A percentile compares a stretch with the other conserved stretches of the same genome.
phyloP scores from a whole-genome alignment of 2,113 vertebrate genomes.

The Ochotona curzoniae region DNA sequence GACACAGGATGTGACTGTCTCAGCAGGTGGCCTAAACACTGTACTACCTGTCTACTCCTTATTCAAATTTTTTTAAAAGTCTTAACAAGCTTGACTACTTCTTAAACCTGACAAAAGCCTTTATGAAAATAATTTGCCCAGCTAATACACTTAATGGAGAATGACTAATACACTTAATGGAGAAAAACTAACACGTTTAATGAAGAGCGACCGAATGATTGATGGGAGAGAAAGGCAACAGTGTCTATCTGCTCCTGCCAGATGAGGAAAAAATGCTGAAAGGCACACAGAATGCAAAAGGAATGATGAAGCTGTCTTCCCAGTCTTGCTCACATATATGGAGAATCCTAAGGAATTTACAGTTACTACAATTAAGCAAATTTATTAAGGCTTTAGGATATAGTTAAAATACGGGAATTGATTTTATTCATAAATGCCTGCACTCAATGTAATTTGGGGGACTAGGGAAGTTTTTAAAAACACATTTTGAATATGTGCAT shows the following conservation, averaged over 20 bases:
- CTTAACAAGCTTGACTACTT: not conserved
- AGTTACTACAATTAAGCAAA: not conserved
- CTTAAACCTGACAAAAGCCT: not conserved
- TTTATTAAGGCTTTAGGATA: not conserved
- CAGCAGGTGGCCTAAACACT: too few relatives aligned
- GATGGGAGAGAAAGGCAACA: not conserved
- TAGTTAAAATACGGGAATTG: not conserved
- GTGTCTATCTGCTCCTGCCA: not conserved
- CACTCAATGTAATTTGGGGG: not conserved
- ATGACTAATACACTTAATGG: not conserved
- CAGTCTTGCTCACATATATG: not conserved
- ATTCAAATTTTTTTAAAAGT: too few relatives aligned
- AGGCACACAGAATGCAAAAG: not conserved
- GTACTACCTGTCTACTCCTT: too few relatives aligned
- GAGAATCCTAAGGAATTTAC: not conserved
- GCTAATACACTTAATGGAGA: too few relatives aligned
- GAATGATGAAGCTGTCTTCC: not conserved
- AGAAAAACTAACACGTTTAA: not conserved
- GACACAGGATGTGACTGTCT: too few relatives aligned
- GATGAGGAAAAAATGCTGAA: not conserved
- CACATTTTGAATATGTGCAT: not conserved
- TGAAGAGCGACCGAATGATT: too few relatives aligned
- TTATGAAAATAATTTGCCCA: not conserved
- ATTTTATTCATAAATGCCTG: not conserved
- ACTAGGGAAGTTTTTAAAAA: not conserved